Percentiles rank a stretch among this genome's conserved stretches.
Conservation (phyloP, 2,113 vertebrate species). For the Psammodynastes pulverulentus region DNA sequence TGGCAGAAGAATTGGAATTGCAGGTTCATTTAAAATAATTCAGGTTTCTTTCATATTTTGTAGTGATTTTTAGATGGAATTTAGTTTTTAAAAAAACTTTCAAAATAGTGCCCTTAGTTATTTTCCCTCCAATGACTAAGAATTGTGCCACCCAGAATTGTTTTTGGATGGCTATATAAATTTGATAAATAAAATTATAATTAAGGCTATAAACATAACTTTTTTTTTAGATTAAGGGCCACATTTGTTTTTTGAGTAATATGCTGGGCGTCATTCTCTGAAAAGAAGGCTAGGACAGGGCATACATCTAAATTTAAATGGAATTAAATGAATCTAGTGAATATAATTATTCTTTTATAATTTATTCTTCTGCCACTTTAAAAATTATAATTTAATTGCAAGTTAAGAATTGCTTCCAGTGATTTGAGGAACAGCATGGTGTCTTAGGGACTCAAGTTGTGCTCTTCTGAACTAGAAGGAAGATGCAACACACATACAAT, state of each 20-base stretch:
- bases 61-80: background rate
- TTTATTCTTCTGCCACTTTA: background rate
- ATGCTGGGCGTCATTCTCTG: background rate
- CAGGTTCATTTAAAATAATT: background rate
- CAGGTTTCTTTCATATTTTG: background rate
- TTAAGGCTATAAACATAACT: background rate
- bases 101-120: background rate
- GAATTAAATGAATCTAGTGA: background rate
- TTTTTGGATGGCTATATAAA: background rate
- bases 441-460: background rate
- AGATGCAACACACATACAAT: background rate
- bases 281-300: background rate
- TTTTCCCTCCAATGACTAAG: background rate
- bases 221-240: background rate
- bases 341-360: background rate
- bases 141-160: background rate
- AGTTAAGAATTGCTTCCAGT: background rate
- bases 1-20: background rate
- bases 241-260: background rate
- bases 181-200: background rate
- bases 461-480: background rate
- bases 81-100: background rate
- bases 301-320: background rate
- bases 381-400: background rate
- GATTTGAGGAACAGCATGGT: background rate